Evolutionary conservation across 2,113 vertebrate species (phyloP).

Genomic region (Manacus vitellinus): DNA sequence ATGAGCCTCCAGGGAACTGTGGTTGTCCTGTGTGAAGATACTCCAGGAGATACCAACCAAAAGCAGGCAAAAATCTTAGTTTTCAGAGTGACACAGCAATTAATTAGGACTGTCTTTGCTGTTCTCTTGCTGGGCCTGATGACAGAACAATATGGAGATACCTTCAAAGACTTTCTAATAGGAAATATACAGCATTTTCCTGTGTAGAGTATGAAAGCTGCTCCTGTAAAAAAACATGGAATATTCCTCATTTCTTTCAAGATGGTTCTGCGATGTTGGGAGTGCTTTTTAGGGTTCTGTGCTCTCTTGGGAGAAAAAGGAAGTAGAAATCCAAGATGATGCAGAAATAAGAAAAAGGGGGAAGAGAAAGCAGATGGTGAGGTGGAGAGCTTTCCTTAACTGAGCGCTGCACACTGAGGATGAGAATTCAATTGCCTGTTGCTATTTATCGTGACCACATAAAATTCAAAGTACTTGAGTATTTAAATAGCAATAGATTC

Average conservation of each 20-base stretch:
- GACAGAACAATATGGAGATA: not conserved
- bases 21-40: not conserved
- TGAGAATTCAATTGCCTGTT: not conserved
- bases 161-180: not conserved
- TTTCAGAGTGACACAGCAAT: not conserved
- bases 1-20: not conserved
- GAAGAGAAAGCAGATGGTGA: not conserved
- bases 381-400: not conserved
- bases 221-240: not conserved
- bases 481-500: not conserved
- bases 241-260: not conserved
- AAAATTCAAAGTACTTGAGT: not conserved
- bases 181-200: not conserved
- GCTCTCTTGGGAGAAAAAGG: not conserved
- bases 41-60: not conserved
- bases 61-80: not conserved
- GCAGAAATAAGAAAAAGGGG: not conserved
- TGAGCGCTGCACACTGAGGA: not conserved
- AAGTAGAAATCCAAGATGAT: not conserved
- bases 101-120: not conserved
- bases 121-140: not conserved
- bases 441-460: not conserved
- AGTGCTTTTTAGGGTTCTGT: not conserved
- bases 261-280: not conserved
- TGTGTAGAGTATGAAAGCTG: not conserved